These are phyloP conservation scores for Urosaurus nigricauda DNA, from an alignment of 2,797 vertebrate genomes.

Conservation along the genomic window DNA sequence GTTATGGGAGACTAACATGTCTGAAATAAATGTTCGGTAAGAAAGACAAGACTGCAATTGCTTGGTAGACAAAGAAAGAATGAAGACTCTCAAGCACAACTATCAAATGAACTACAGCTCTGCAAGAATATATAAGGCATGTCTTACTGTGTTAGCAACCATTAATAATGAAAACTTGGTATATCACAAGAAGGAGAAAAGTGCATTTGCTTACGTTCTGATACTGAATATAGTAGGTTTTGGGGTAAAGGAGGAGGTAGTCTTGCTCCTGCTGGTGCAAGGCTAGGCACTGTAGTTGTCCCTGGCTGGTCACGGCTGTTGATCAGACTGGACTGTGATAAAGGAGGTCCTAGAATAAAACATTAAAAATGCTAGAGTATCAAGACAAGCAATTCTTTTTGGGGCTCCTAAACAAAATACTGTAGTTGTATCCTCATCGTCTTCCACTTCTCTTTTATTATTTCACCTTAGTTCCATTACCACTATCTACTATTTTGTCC, in stretches of 20 bases:
- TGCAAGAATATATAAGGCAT: too few relatives aligned
- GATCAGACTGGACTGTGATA: conserved; percentile 89
- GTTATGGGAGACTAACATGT: neutral
- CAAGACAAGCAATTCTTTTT: neutral
- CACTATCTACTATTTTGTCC: neutral
- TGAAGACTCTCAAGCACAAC: neutral
- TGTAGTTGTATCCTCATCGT: neutral
- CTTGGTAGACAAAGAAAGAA: neutral
- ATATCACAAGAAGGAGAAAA: conserved; percentile 25
- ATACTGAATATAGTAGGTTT: conserved; percentile 94
- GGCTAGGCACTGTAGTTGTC: conserved; percentile 82
- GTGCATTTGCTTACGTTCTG: conserved; percentile 92
- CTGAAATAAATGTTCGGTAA: neutral
- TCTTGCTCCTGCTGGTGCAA: conserved; percentile 82
- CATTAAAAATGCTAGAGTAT: conserved; percentile 49
- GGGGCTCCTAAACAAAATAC: neutral
- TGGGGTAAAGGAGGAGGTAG: conserved; percentile 88
- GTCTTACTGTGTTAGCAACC: neutral
- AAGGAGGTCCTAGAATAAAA: conserved; percentile 89
- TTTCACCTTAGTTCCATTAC: neutral
- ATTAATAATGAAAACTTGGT: neutral
- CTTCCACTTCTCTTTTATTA: neutral
- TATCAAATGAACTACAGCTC: neutral
- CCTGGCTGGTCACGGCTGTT: conserved; percentile 90
- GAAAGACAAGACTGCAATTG: neutral